phyloP scores from a whole-genome alignment of 2,113 vertebrate species.

The Turdus rufiventris region DNA sequence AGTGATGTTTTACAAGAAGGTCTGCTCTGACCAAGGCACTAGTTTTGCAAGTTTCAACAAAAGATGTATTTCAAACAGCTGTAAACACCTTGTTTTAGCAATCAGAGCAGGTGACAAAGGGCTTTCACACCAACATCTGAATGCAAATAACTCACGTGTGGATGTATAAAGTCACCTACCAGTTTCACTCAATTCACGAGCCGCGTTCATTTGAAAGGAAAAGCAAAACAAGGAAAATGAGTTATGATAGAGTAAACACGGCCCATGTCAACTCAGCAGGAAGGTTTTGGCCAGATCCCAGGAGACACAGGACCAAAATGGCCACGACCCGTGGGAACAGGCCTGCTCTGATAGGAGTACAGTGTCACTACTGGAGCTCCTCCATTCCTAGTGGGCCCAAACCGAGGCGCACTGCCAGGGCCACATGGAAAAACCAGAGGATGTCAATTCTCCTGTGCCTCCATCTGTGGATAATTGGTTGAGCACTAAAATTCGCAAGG shows the following conservation, averaged over 20 bases:
- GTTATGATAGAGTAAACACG: neutral
- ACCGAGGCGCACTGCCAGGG: neutral
- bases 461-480: neutral
- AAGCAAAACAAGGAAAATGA: neutral
- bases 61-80: neutral
- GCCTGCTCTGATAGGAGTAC: neutral
- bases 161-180: neutral
- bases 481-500: constrained; percentile 41
- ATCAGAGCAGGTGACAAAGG: neutral
- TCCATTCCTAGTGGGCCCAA: neutral
- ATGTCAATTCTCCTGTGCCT: constrained; percentile 9
- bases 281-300: neutral
- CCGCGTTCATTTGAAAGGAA: neutral
- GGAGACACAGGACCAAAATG: neutral
- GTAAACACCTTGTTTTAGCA: neutral
- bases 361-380: neutral
- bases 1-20: neutral
- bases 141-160: neutral
- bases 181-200: neutral
- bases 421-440: neutral
- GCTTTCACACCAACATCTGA: neutral
- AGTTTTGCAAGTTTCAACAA: neutral
- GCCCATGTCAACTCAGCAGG: neutral
- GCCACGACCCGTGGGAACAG: neutral
- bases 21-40: neutral